Base-by-base conservation (phyloP, 2,797 vertebrate genomes). In the Acanthornis magna region DNA sequence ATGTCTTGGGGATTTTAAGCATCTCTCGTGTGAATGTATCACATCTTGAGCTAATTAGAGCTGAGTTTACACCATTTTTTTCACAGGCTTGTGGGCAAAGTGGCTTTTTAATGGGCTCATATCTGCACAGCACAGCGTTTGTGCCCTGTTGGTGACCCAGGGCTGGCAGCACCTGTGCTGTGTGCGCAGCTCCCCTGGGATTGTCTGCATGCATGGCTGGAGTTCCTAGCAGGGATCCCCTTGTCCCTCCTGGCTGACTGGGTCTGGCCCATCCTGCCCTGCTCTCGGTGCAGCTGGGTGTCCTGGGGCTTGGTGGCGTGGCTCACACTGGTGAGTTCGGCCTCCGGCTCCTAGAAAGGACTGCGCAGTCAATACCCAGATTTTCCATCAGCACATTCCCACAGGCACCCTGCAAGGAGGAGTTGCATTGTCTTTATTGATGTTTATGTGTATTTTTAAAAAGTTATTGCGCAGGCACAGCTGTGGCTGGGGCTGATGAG, bases 91-190 rank as follows among this genome's bases (percentile, higher is more conserved):
- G 10, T 70, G 55, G 40, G 16, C 30, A 29, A 42, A 38, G 27
- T 83, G 36, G 6, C 53, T 77, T 80, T 92, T 38, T 68, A 80
- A 65, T 40, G 54, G 62, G 19, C 62, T 78, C 32, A 13, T 80
- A 29, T 53, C 54, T 65, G 47, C 43, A 32, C 13, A 22, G 50
- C 21, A 4, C 32, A 38, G 66, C 54, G 51, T 47, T 80, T 0
- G 0, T 88, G 53, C 26, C 38, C 50, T 1, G 0, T 4, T 85
- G 60, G 34, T 58, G 60, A 72, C 43, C 34, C 40, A 45, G 27
- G 45, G 32, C 51, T 43, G 72, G n/a, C n/a, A 88, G 47, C 13
- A 26, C 36, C 51, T 88, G 0, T 0, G 26, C 9, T 0, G 0
- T 9, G 26, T 74, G 16, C n/a, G 23, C 68, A 71, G 19, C 25